phyloP scores from a whole-genome alignment of 2,797 vertebrate genomes.

The Tarsius wallacei region DNA sequence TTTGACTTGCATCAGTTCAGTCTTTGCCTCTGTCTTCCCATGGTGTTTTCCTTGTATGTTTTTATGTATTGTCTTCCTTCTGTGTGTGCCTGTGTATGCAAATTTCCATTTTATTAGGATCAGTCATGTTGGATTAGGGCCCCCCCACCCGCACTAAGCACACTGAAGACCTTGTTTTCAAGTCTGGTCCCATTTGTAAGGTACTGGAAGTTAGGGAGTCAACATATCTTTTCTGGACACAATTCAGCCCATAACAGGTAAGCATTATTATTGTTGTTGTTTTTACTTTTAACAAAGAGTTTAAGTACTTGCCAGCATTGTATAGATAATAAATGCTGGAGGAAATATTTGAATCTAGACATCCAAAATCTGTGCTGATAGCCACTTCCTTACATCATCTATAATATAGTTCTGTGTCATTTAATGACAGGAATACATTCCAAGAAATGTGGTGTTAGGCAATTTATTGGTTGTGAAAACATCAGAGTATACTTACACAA shows the following conservation, averaged over 20 bases:
- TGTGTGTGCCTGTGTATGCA: not conserved
- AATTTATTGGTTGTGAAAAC: not conserved
- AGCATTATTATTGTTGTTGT: not conserved
- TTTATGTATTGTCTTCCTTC: not conserved
- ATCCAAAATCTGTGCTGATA: not conserved
- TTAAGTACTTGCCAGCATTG: not conserved
- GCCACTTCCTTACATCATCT: not conserved
- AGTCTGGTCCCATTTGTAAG: not conserved
- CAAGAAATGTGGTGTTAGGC: not conserved
- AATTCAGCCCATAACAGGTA: not conserved
- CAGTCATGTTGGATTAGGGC: not conserved
- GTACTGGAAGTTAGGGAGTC: not conserved
- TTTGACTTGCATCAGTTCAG: not conserved
- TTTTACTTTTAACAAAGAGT: not conserved
- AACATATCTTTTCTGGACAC: not conserved
- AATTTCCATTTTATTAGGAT: not conserved
- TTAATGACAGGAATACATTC: not conserved
- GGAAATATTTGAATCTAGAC: not conserved
- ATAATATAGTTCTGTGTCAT: not conserved
- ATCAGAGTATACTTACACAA: not conserved
- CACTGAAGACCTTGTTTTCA: too few species aligned
- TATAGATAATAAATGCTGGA: not conserved
- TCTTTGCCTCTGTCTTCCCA: not conserved
- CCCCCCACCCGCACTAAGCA: not conserved
- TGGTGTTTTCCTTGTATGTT: not conserved